Conservation (phyloP, 2,113 vertebrate genomes). For the Campylorhamphus procurvoides region DNA sequence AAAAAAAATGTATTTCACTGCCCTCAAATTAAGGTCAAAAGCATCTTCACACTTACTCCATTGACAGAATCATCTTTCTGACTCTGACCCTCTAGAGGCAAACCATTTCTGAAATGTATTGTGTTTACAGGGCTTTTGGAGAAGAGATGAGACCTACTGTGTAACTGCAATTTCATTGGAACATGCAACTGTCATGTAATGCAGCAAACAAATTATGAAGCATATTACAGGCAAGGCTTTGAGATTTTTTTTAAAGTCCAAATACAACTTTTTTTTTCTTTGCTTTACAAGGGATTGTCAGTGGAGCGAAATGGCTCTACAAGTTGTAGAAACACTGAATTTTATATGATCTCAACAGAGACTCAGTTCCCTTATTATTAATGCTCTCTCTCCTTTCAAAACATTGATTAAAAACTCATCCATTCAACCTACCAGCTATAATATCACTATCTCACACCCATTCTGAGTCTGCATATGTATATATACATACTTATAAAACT, state of each 20-base stretch:
- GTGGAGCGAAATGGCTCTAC: background rate
- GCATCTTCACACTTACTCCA: background rate
- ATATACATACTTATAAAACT: background rate
- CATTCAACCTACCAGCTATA: background rate
- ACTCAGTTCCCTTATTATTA: background rate
- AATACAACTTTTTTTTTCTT: background rate
- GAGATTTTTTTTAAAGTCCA: background rate
- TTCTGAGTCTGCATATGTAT: background rate
- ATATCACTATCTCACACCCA: background rate
- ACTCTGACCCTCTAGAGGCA: conserved; percentile 12
- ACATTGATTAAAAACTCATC: background rate
- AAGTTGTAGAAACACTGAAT: background rate
- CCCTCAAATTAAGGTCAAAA: conserved; percentile 21
- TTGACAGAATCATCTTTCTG: conserved; percentile 44
- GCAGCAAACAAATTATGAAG: conserved; percentile 16
- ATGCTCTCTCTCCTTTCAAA: background rate
- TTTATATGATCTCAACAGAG: background rate
- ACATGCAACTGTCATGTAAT: background rate
- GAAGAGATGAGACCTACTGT: background rate
- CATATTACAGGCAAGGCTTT: background rate
- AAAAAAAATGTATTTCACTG: conserved; percentile 3
- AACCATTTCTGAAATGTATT: conserved; percentile 24
- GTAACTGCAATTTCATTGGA: background rate
- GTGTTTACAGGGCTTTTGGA: conserved; percentile 17
- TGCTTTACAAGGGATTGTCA: background rate